A percentile compares a stretch with the other conserved stretches of the same genome.
phyloP scores from a whole-genome alignment of 2,797 vertebrate species.

The Aselliscus stoliczkanus region DNA sequence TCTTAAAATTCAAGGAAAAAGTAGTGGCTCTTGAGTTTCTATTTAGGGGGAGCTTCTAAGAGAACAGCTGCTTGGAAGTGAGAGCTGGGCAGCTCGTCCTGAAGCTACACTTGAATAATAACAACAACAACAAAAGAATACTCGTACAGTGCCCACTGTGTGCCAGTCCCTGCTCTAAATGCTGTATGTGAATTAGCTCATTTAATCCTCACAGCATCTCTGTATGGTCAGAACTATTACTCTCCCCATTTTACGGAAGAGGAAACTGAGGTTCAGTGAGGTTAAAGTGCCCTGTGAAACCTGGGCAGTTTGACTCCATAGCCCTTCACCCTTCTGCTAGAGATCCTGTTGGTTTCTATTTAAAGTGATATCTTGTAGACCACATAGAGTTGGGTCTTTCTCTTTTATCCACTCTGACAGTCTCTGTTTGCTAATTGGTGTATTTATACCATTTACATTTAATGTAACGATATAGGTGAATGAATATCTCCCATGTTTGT shows the following conservation, averaged over 20 bases:
- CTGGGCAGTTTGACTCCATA: not conserved
- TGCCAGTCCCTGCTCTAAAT: not conserved
- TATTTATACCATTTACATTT: not conserved
- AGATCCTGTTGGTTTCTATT: not conserved
- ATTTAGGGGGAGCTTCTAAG: not conserved
- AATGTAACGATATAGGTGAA: not conserved
- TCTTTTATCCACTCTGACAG: not conserved
- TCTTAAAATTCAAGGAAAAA: not conserved
- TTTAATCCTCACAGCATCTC: not conserved
- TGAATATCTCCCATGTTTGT: not conserved
- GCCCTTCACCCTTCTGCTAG: not conserved
- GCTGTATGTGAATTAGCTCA: not conserved
- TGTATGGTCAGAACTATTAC: not conserved
- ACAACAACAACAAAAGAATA: not conserved
- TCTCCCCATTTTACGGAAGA: not conserved
- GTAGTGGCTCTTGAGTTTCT: not conserved
- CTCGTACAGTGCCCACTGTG: not conserved
- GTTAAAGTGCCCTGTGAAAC: not conserved
- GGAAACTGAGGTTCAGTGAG: not conserved
- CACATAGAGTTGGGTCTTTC: not conserved
- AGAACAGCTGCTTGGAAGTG: not conserved
- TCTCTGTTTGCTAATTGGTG: not conserved
- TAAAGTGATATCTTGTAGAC: not conserved
- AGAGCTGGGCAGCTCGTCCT: not conserved
- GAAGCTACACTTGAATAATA: not conserved